Evolutionary conservation across 2,888 invertebrate species (phyloP).

Genomic region (Epicampocera succincta): DNA sequence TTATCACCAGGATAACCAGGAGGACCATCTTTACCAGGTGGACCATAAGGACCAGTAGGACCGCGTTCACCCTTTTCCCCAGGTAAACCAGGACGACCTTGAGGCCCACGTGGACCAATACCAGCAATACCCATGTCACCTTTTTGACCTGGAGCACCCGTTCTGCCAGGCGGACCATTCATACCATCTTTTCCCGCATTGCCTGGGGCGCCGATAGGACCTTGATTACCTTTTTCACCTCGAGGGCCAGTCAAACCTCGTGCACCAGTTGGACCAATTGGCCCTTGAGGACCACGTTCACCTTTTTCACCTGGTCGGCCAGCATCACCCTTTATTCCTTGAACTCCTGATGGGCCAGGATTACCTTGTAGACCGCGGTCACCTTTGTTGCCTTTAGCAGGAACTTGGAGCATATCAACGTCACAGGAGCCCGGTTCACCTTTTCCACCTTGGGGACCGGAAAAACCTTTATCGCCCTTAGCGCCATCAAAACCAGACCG

Average conservation of each 20-base stretch:
- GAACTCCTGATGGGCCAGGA: conserved; percentile 84
- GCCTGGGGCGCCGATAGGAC: conserved; percentile 90
- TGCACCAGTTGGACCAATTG: conserved; percentile 86
- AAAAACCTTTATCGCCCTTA: conserved; percentile 80
- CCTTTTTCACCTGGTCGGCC: conserved; percentile 86
- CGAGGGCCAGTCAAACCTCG: conserved; percentile 89
- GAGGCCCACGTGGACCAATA: conserved; percentile 84
- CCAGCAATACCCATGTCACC: conserved; percentile 87
- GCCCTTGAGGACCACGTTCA: conserved; percentile 84
- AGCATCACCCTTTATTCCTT: conserved; percentile 85
- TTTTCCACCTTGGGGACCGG: conserved; percentile 83
- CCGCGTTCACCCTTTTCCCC: conserved; percentile 80
- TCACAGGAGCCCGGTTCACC: conserved; percentile 86
- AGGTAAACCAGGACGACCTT: conserved; percentile 83
- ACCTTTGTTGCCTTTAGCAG: conserved; percentile 85
- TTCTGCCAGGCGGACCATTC: conserved; percentile 84
- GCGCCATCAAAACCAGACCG: conserved; percentile 84
- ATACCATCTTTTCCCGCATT: conserved; percentile 86
- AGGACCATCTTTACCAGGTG: conserved; percentile 88
- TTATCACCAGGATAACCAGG: conserved; percentile 89
- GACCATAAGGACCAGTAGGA: conserved; percentile 85
- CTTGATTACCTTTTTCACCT: conserved; percentile 91
- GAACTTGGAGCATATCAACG: conserved; percentile 81
- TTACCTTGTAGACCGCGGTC: conserved; percentile 84
- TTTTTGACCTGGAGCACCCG: conserved; percentile 86